A percentile compares a stretch with the other conserved stretches of the same genome.
These are phyloP conservation scores for Ophion obscuratus DNA, from an alignment of 2,888 invertebrate species.

Conservation along the genomic window DNA sequence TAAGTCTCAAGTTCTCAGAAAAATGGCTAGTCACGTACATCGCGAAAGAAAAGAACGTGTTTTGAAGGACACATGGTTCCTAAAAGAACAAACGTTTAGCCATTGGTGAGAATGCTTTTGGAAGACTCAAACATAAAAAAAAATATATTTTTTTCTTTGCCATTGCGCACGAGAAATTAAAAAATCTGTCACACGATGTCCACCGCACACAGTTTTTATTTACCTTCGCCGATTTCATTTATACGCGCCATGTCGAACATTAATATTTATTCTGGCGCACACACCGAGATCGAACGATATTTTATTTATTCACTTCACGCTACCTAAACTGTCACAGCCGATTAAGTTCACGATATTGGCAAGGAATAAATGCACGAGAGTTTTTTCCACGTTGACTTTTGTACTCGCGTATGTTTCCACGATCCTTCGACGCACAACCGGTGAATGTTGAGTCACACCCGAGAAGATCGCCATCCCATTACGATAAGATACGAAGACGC, in stretches of 20 bases:
- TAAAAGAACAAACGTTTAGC: not conserved
- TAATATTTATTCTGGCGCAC: not conserved
- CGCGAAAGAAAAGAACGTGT: not conserved
- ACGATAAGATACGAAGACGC: slow-evolving; percentile 62
- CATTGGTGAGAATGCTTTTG: not conserved
- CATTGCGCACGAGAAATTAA: not conserved
- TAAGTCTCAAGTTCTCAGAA: not conserved
- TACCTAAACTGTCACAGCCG: not conserved
- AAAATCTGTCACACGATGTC: not conserved
- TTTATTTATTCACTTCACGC: not conserved
- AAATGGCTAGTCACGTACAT: not conserved
- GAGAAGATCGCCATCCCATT: slow-evolving; percentile 34
- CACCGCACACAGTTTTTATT: not conserved
- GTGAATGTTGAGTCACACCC: slow-evolving; percentile 35
- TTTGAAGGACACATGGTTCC: not conserved
- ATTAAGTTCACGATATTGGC: not conserved
- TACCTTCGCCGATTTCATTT: slow-evolving; percentile 3
- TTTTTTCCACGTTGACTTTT: not conserved
- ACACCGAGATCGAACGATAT: not conserved
- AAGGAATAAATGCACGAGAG: not conserved
- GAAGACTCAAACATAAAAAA: not conserved
- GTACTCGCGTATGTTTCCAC: slow-evolving; percentile 4
- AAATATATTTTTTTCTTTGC: not conserved
- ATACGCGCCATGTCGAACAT: not conserved
- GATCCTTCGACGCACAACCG: slow-evolving; percentile 31